Evolutionary conservation across 1,140 invertebrate species (phyloP), one percentile per base, ranked within the genome.

Genomic region (Oscheius sp.): DNA sequence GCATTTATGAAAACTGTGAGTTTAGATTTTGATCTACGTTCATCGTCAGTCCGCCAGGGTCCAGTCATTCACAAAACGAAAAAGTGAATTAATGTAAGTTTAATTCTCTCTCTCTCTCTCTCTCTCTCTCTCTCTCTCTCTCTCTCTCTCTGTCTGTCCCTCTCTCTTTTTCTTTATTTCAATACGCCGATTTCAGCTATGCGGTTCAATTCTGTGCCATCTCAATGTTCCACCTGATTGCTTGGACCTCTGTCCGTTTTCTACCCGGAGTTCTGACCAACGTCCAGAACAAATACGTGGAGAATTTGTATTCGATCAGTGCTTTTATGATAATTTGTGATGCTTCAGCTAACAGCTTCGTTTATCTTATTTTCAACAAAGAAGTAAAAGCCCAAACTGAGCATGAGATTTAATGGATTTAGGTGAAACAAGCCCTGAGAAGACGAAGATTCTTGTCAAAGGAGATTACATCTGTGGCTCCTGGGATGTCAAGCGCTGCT

Each of bases 121-220:
- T n/a, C n/a, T 1, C 7, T 0, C 46, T 52, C 3, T 0, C 1
- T 4, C n/a, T 52, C n/a, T n/a, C n/a, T n/a, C n/a, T n/a, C n/a
- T n/a, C n/a, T n/a, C n/a, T n/a, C n/a, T n/a, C n/a, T n/a, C n/a
- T n/a, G n/a, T n/a, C n/a, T n/a, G n/a, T n/a, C n/a, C n/a, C n/a
- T n/a, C n/a, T n/a, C n/a, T n/a, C n/a, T n/a, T n/a, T n/a, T n/a
- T n/a, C n/a, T n/a, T n/a, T n/a, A n/a, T n/a, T 13, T 23, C 49
- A 55, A 42, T 10, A n/a, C 7, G 38, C 7, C 7, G 38, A 38
- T 67, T 67, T 32, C 49, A 68, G 66, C 2, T 68, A 68, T 29
- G 66, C 66, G 2, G 42, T 68, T 46, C 66, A 68, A 36, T 68
- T 68, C 66, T 68, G 45, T 20, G 49, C 52, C 49, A 68, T 68